A percentile compares a stretch with the other conserved stretches of the same genome.
Conservation (phyloP, 2,797 vertebrate species). For the Sebastolobus alascanus region DNA sequence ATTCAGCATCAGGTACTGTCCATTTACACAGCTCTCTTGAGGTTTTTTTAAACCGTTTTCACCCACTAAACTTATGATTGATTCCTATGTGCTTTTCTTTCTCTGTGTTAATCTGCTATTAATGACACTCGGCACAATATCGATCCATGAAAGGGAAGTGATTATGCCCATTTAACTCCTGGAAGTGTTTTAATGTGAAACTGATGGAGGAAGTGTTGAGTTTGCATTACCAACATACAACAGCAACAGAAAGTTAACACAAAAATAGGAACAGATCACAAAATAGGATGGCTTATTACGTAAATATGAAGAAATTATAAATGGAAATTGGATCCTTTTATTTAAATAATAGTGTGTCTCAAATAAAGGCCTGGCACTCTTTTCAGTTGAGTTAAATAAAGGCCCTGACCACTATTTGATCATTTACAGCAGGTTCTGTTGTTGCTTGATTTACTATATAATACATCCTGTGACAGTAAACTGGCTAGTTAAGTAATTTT, state of each 20-base stretch:
- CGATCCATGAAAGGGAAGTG: constrained; percentile 1
- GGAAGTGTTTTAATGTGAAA: background rate
- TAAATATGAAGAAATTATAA: background rate
- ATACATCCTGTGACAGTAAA: background rate
- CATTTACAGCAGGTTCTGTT: background rate
- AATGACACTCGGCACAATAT: constrained; percentile 5
- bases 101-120: background rate
- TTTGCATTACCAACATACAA: background rate
- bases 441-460: background rate
- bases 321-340: background rate
- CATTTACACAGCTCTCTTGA: background rate
- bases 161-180: background rate
- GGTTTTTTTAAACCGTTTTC: background rate
- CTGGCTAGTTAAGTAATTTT: background rate
- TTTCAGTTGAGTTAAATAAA: background rate
- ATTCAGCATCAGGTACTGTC: background rate
- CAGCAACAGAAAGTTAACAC: background rate
- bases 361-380: background rate
- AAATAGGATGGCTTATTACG: background rate
- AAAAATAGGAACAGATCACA: background rate
- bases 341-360: background rate
- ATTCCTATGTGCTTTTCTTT: background rate
- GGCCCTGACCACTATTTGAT: background rate
- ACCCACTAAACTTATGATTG: background rate
- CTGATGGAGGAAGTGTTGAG: constrained; percentile 7